Evolutionary conservation across 2,888 invertebrate species (phyloP).

Genomic region (Latheticus oryzae): DNA sequence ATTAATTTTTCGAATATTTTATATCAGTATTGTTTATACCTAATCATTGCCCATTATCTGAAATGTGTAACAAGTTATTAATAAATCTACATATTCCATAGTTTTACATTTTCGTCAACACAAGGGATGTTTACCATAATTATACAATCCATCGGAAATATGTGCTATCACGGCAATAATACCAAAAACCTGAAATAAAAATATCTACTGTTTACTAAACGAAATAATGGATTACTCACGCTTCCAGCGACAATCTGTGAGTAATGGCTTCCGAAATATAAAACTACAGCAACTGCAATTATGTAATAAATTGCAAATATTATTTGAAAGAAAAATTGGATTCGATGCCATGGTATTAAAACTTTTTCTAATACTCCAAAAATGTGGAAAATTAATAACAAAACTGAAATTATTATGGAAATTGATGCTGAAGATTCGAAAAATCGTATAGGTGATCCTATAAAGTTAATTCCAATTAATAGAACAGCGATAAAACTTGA

Average conservation of each 20-base stretch:
- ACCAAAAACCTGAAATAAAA: slow-evolving; percentile 33
- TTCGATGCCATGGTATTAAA: slow-evolving; percentile 9
- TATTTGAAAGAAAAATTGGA: slow-evolving; percentile 22
- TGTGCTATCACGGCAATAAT: slow-evolving; percentile 23
- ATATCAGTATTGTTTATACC: slow-evolving; percentile 37
- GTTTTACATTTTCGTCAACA: too few relatives aligned
- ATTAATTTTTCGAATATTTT: slow-evolving; percentile 42
- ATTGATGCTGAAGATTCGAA: slow-evolving; percentile 7
- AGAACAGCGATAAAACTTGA: slow-evolving; percentile 12
- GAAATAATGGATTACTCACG: slow-evolving; percentile 3
- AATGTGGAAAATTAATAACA: slow-evolving; percentile 11
- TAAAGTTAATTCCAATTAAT: slow-evolving; percentile 3
- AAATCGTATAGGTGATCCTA: neutral
- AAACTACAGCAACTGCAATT: slow-evolving; percentile 25
- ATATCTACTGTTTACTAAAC: neutral
- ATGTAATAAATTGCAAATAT: slow-evolving; percentile 29
- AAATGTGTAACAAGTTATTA: slow-evolving; percentile 41
- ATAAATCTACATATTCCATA: too few relatives aligned
- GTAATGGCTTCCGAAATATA: slow-evolving; percentile 2
- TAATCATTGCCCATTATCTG: slow-evolving; percentile 33
- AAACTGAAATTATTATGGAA: slow-evolving; percentile 10
- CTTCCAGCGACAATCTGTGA: too few relatives aligned
- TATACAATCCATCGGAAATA: slow-evolving; percentile 28
- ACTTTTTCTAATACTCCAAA: slow-evolving; percentile 10
- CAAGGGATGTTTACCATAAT: slow-evolving; percentile 31